Conservation (phyloP, 2,888 invertebrate species). For the Hypselothyrea guttata region DNA sequence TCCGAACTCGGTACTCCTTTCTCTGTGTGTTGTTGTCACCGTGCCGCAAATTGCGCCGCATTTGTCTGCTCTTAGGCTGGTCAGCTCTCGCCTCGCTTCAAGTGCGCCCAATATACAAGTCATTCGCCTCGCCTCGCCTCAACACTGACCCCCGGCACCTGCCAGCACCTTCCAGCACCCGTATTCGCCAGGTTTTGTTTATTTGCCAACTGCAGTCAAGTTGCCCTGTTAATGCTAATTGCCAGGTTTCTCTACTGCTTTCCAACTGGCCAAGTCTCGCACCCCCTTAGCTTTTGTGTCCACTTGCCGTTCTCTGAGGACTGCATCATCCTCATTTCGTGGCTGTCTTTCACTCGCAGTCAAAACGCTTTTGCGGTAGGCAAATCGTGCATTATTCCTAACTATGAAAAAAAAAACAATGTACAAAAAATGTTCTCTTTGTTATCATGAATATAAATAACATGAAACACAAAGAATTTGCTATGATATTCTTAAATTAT, state of each 20-base stretch:
- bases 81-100: constrained; percentile 19
- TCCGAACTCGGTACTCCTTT: constrained; percentile 10
- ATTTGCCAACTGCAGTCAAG: constrained; percentile 67
- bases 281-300: not conserved
- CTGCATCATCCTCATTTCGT: constrained; percentile 29
- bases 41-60: constrained; percentile 71
- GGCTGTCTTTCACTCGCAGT: constrained; percentile 44
- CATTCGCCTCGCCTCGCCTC: constrained; percentile 54
- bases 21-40: constrained; percentile 53
- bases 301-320: constrained; percentile 35
- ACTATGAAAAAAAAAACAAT: too few relatives aligned
- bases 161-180: not conserved
- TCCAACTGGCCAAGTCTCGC: too few relatives aligned
- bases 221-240: constrained; percentile 66
- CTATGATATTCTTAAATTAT: too few relatives aligned
- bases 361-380: constrained; percentile 43
- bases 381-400: too few relatives aligned
- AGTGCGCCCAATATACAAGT: constrained; percentile 65
- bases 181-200: constrained; percentile 41
- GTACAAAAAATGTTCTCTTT: too few relatives aligned
- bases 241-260: constrained; percentile 37
- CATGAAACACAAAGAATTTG: too few relatives aligned
- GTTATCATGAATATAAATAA: too few relatives aligned
- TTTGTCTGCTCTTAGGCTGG: constrained; percentile 65
- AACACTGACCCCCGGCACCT: not conserved